Evolutionary conservation across 1,140 invertebrate species (phyloP).

Genomic region (Teleogryllus occipitalis): DNA sequence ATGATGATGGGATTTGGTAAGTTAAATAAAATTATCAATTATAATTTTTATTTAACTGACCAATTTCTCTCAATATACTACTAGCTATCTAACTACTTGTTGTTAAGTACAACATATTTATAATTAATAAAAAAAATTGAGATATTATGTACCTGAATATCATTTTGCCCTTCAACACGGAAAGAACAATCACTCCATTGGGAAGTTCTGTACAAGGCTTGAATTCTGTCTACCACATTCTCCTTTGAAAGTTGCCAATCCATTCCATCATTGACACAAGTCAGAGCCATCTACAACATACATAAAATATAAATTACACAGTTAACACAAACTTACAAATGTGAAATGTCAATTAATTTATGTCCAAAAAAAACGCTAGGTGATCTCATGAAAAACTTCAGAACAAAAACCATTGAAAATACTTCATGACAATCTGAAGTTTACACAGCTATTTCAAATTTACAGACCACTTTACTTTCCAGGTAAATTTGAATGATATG

Average conservation of each 20-base stretch:
- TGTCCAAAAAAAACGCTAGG: background rate
- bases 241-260: constrained; percentile 20
- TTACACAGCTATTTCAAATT: background rate
- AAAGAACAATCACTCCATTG: constrained; percentile 22
- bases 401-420: background rate
- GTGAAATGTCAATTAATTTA: background rate
- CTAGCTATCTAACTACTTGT: too few species aligned
- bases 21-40: too few species aligned
- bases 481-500: too few species aligned
- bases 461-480: background rate
- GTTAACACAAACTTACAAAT: too few species aligned
- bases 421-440: background rate
- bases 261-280: background rate
- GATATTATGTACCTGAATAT: constrained; percentile 10
- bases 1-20: too few species aligned
- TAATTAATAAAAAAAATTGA: too few species aligned
- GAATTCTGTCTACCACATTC: constrained; percentile 11
- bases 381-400: background rate
- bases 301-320: background rate
- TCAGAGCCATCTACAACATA: background rate
- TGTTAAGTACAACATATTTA: too few species aligned
- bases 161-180: constrained; percentile 10
- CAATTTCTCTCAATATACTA: too few species aligned
- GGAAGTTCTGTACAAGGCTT: constrained; percentile 12
- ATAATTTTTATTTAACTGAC: too few species aligned